Percentiles rank a stretch among this genome's conserved stretches.
These are phyloP conservation scores for Dasyurus viverrinus DNA, from an alignment of 2,113 vertebrate genomes.

Conservation along the genomic window DNA sequence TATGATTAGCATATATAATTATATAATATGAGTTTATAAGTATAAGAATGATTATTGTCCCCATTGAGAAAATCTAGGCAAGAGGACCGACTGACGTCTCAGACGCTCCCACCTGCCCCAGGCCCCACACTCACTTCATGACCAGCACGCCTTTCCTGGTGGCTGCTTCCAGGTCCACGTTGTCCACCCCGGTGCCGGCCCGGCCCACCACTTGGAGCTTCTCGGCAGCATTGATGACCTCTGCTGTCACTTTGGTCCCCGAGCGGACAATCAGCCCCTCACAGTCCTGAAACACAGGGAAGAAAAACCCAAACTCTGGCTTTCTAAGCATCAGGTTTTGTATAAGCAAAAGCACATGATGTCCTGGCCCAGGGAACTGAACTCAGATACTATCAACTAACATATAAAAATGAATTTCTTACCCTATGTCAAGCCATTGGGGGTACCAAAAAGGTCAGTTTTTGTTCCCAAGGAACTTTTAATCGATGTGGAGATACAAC, in stretches of 20 bases:
- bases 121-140: conserved; percentile 92
- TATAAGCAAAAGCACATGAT: background rate
- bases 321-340: background rate
- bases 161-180: conserved; percentile 95
- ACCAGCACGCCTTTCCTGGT: conserved; percentile 95
- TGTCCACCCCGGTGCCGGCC: conserved; percentile 97
- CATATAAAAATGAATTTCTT: background rate
- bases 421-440: background rate
- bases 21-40: no score
- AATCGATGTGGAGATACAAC: background rate
- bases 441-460: background rate
- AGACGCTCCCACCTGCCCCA: background rate
- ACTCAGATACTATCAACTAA: background rate
- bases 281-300: conserved; percentile 85
- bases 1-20: no score
- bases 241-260: conserved; percentile 95
- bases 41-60: no score
- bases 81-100: no score
- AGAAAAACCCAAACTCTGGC: background rate
- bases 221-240: conserved; percentile 88
- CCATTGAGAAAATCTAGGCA: no score
- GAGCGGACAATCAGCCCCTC: conserved; percentile 96
- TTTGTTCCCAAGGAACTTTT: background rate
- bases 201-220: conserved; percentile 94
- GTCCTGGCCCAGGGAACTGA: background rate